Evolutionary conservation across 2,888 invertebrate genomes (phyloP).

Genomic region (Tenthredo notha): DNA sequence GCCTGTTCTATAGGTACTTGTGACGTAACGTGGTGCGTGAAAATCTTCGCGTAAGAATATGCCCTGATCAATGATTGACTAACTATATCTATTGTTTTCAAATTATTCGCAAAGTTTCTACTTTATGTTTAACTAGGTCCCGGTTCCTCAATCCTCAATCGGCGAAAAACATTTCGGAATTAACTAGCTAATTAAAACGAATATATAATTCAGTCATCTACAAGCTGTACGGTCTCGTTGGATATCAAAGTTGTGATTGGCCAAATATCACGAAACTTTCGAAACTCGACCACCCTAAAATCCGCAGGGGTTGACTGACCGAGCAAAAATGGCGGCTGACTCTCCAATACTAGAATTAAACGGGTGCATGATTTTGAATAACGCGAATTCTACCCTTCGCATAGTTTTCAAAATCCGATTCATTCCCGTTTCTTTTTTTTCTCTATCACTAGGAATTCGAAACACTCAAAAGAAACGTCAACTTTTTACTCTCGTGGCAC

Average conservation of each 20-base stretch:
- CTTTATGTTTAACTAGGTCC: background rate
- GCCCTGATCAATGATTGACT: background rate
- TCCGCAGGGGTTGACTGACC: slow-evolving; percentile 7
- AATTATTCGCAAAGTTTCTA: background rate
- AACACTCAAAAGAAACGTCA: background rate
- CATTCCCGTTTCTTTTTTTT: background rate
- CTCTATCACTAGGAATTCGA: background rate
- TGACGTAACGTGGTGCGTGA: slow-evolving; percentile 23
- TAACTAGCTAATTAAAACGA: slow-evolving; percentile 1
- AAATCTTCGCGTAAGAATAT: background rate
- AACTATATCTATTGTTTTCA: background rate
- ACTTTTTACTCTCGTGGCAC: background rate
- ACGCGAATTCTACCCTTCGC: background rate
- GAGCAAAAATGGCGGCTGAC: slow-evolving; percentile 25
- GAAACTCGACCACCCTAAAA: slow-evolving; percentile 30
- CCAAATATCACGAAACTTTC: background rate
- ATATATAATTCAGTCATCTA: background rate
- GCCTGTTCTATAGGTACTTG: slow-evolving; percentile 37
- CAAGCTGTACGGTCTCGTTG: slow-evolving; percentile 25
- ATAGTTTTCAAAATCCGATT: background rate
- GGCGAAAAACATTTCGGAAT: background rate
- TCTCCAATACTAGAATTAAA: background rate
- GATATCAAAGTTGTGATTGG: slow-evolving; percentile 19
- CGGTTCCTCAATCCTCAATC: background rate
- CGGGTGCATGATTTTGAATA: background rate